These are phyloP conservation scores for Anoncus sp. DNA, from an alignment of 2,888 invertebrate species.

Conservation along the genomic window DNA sequence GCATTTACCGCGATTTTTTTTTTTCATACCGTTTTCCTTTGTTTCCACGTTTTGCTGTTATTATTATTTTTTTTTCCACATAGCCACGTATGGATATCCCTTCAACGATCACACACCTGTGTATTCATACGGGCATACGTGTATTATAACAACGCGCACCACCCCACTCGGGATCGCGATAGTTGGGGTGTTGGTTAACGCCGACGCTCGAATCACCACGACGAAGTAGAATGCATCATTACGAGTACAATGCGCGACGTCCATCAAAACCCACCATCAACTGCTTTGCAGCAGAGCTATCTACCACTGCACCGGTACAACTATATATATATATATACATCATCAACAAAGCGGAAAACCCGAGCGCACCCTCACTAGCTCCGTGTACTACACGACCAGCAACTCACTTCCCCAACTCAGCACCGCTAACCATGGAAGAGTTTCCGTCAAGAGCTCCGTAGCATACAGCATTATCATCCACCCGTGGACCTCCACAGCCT, in stretches of 20 bases:
- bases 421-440: slow-evolving; percentile 30
- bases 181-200: slow-evolving; percentile 58
- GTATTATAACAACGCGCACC: slow-evolving; percentile 66
- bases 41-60: slow-evolving; percentile 40
- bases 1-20: not conserved
- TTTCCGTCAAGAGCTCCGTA: slow-evolving; percentile 43
- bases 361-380: slow-evolving; percentile 43
- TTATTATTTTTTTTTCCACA: slow-evolving; percentile 37
- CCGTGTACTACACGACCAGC: slow-evolving; percentile 32
- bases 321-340: slow-evolving; percentile 6
- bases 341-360: slow-evolving; percentile 40
- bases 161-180: slow-evolving; percentile 64
- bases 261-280: slow-evolving; percentile 74
- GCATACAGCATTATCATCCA: slow-evolving; percentile 73
- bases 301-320: slow-evolving; percentile 27
- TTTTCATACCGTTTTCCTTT: slow-evolving; percentile 15
- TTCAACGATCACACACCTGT: slow-evolving; percentile 67
- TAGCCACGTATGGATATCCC: slow-evolving; percentile 61
- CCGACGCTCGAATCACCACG: slow-evolving; percentile 46
- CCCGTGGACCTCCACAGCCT: slow-evolving; percentile 71
- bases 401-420: slow-evolving; percentile 32
- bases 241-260: slow-evolving; percentile 77
- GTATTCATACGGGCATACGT: slow-evolving; percentile 36
- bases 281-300: slow-evolving; percentile 33
- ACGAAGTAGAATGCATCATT: slow-evolving; percentile 77